Conservation (phyloP, 2,888 invertebrate genomes). For the Mythimna pallens region DNA sequence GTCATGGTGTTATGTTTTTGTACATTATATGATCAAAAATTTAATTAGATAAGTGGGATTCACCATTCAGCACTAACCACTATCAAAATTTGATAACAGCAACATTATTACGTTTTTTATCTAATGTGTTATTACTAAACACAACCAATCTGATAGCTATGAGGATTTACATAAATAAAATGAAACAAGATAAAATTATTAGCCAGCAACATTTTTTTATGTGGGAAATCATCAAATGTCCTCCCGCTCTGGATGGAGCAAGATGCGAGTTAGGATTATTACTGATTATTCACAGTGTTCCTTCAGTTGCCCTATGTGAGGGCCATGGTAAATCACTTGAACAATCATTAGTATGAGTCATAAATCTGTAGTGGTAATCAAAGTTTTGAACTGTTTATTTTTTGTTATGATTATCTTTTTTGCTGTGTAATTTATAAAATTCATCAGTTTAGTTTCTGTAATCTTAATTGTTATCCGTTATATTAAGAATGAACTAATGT, state of each 20-base stretch:
- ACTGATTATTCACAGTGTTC: too few species aligned
- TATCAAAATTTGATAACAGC: constrained; percentile 17
- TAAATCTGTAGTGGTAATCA: constrained; percentile 1
- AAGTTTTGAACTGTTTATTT: constrained; percentile 8
- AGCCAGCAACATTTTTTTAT: constrained; percentile 11
- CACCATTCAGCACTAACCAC: constrained; percentile 10
- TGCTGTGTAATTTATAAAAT: background rate
- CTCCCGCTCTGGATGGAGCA: too few species aligned
- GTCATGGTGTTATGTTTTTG: background rate
- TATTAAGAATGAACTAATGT: too few species aligned
- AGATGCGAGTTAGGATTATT: too few species aligned
- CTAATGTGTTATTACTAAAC: constrained; percentile 19
- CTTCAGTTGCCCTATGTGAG: too few species aligned
- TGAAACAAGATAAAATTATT: constrained; percentile 20
- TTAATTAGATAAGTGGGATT: constrained; percentile 6
- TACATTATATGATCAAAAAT: constrained; percentile 3
- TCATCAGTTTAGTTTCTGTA: background rate
- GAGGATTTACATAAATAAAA: constrained; percentile 11
- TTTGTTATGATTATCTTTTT: background rate
- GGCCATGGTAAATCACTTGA: too few species aligned
- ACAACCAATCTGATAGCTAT: constrained; percentile 1
- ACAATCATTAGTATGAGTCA: constrained; percentile 22
- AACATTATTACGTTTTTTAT: constrained; percentile 13
- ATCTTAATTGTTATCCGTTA: background rate
- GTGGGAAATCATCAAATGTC: too few species aligned